Percentiles rank a stretch among this genome's conserved stretches.
These are phyloP conservation scores for Balanococcus diminutus DNA, from an alignment of 2,888 invertebrate genomes.

Conservation along the genomic window DNA sequence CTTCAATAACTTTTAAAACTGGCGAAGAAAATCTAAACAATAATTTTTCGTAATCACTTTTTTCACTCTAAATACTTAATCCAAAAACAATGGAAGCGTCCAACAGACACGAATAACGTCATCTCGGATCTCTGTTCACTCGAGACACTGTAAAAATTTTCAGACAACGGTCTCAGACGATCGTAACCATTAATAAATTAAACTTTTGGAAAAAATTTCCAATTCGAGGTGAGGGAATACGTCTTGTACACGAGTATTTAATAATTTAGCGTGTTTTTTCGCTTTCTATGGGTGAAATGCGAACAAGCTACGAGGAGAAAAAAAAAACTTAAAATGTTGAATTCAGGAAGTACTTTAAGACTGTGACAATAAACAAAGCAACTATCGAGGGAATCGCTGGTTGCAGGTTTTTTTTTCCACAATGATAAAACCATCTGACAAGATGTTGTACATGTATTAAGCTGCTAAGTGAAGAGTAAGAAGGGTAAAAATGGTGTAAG, in stretches of 20 bases:
- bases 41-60: too few species aligned
- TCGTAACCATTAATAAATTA: slow-evolving; percentile 33
- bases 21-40: too few species aligned
- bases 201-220: neutral
- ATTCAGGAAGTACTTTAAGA: slow-evolving; percentile 43
- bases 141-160: neutral
- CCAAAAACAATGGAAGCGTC: too few species aligned
- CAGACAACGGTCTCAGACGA: neutral
- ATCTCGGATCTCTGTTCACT: neutral
- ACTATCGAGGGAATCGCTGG: slow-evolving; percentile 46
- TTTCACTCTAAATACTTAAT: too few species aligned
- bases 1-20: too few species aligned
- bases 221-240: neutral
- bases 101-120: neutral
- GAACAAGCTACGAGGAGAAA: neutral
- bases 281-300: slow-evolving; percentile 29
- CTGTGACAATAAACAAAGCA: slow-evolving; percentile 46
- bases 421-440: slow-evolving; percentile 44
- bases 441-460: slow-evolving; percentile 46
- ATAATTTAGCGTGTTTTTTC: slow-evolving; percentile 40
- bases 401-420: slow-evolving; percentile 26
- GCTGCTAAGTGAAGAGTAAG: slow-evolving; percentile 10
- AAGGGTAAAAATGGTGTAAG: neutral
- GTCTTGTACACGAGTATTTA: slow-evolving; percentile 7
- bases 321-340: slow-evolving; percentile 26